Evolutionary conservation across 2,888 invertebrate genomes (phyloP).

Genomic region (Leptinotarsa tumamoca): DNA sequence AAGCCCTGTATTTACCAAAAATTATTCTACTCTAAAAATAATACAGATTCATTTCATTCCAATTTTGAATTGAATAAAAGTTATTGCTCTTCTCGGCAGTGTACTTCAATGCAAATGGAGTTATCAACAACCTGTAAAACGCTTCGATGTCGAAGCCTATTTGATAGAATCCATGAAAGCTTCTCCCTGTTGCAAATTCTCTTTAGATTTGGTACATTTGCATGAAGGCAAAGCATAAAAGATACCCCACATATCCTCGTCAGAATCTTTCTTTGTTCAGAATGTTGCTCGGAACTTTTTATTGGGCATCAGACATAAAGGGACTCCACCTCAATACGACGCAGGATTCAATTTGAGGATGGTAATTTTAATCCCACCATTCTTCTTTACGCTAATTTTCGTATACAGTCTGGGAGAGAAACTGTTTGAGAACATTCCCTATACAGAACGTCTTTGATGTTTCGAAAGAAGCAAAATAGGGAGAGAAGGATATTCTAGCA

Average conservation of each 20-base stretch:
- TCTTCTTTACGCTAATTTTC: slow-evolving; percentile 43
- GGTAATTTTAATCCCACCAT: slow-evolving; percentile 42
- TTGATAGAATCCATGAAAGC: not conserved
- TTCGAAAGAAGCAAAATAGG: not conserved
- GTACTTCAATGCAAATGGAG: not conserved
- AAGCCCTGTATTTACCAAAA: too few relatives aligned
- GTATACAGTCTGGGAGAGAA: slow-evolving; percentile 33
- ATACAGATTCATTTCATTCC: too few relatives aligned
- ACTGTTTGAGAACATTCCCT: slow-evolving; percentile 24
- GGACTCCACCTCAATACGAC: slow-evolving; percentile 37
- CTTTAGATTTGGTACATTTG: slow-evolving; percentile 38
- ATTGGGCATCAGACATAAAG: slow-evolving; percentile 38
- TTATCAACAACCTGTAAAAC: slow-evolving; percentile 5
- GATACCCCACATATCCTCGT: slow-evolving; percentile 32
- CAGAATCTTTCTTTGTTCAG: slow-evolving; percentile 32
- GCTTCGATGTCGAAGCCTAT: not conserved
- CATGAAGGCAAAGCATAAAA: slow-evolving; percentile 38
- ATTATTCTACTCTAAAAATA: too few relatives aligned
- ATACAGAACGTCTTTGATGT: slow-evolving; percentile 25
- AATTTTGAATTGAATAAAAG: too few relatives aligned
- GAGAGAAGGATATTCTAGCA: not conserved
- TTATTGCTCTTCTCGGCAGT: not conserved
- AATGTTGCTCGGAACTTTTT: slow-evolving; percentile 41
- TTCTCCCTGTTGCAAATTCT: slow-evolving; percentile 35
- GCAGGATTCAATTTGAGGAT: slow-evolving; percentile 42